These are phyloP conservation scores for Cylindroiulus punctatus DNA, from an alignment of 2,888 invertebrate genomes.

Conservation along the genomic window DNA sequence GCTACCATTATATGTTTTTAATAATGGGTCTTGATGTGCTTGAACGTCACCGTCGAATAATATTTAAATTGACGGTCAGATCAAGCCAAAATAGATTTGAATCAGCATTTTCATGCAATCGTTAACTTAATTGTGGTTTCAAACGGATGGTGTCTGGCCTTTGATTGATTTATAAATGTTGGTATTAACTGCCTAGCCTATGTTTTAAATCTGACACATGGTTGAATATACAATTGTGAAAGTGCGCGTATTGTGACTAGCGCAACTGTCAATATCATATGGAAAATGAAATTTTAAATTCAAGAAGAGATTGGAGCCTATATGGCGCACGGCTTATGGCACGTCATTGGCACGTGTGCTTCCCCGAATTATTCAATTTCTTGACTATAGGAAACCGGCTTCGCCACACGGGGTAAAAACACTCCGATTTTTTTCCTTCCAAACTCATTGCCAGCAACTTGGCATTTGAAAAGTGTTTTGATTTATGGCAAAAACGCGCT, in stretches of 20 bases:
- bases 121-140: neutral
- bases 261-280: neutral
- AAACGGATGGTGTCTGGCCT: neutral
- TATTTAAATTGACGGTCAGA: too few relatives aligned
- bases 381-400: neutral
- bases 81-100: too few relatives aligned
- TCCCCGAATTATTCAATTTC: neutral
- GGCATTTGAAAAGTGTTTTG: constrained; percentile 9
- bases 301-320: neutral
- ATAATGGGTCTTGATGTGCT: too few relatives aligned
- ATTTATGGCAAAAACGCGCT: neutral
- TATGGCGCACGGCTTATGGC: neutral
- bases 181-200: neutral
- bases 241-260: neutral
- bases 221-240: neutral
- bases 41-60: too few relatives aligned
- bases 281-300: neutral
- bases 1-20: too few relatives aligned
- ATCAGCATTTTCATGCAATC: too few relatives aligned
- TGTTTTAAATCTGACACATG: constrained; percentile 8
- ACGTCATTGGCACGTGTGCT: constrained; percentile 10
- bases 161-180: neutral
- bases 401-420: neutral
- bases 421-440: neutral
- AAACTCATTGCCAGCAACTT: neutral